A percentile compares a stretch with the other conserved stretches of the same genome.
These are phyloP conservation scores for Caranx melampygus DNA, from an alignment of 2,113 vertebrate species.

Conservation along the genomic window DNA sequence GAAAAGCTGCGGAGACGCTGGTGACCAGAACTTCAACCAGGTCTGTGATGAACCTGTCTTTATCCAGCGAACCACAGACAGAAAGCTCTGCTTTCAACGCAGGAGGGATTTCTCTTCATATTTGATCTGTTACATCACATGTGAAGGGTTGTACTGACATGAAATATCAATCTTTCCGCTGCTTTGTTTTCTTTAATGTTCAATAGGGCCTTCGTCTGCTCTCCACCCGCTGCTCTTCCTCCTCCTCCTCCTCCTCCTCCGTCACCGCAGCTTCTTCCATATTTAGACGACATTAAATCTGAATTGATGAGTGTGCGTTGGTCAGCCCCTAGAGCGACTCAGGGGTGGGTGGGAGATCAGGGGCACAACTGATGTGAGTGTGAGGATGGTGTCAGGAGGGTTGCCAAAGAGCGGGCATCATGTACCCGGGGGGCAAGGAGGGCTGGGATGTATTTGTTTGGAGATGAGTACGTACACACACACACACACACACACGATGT, in stretches of 20 bases:
- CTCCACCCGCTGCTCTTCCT: background rate
- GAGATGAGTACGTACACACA: slow-evolving; percentile 17
- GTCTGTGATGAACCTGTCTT: background rate
- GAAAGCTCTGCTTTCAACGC: background rate
- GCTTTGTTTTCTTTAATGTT: background rate
- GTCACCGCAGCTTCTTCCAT: slow-evolving; percentile 26
- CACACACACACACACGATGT: slow-evolving; percentile 21
- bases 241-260: background rate
- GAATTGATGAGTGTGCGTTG: slow-evolving; percentile 60
- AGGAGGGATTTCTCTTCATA: background rate
- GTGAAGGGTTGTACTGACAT: slow-evolving; percentile 17
- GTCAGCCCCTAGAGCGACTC: slow-evolving; percentile 37
- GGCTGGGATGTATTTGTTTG: slow-evolving; percentile 58
- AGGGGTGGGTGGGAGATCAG: no score
- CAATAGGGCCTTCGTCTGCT: background rate
- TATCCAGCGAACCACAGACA: background rate
- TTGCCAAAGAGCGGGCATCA: slow-evolving; percentile 48
- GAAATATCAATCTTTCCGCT: slow-evolving; percentile 13
- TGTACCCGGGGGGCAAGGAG: slow-evolving; percentile 43
- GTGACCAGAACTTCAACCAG: background rate
- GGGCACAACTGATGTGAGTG: slow-evolving; percentile 28
- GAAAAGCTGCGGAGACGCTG: background rate
- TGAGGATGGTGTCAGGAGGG: slow-evolving; percentile 50
- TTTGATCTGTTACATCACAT: slow-evolving; percentile 1
- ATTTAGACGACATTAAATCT: slow-evolving; percentile 58